Percentiles rank a stretch among this genome's conserved stretches.
Conservation (phyloP, 2,888 invertebrate species). For the Disparrhopalites patrizii region DNA sequence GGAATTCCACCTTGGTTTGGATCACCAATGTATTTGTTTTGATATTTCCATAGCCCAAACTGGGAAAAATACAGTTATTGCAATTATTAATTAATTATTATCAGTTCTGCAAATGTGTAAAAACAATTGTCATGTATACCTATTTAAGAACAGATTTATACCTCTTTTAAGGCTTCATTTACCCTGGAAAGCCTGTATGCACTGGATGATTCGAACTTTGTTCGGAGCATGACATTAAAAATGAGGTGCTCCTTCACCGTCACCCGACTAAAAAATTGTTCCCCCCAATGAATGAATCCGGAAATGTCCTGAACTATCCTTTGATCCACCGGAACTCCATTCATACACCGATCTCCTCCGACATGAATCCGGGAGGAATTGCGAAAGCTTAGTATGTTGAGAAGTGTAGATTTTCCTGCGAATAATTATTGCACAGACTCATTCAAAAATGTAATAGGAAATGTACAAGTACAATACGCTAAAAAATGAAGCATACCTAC, state of each 20-base stretch:
- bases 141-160: not conserved
- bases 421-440: not conserved
- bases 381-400: conserved; percentile 5
- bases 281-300: not conserved
- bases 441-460: too few species aligned
- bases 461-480: too few species aligned
- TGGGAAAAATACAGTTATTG: not conserved
- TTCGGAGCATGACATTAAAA: conserved; percentile 11
- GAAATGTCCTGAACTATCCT: not conserved
- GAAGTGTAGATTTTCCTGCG: not conserved
- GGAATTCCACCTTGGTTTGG: too few species aligned
- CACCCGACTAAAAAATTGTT: not conserved
- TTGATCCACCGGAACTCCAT: conserved; percentile 5
- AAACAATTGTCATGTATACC: not conserved
- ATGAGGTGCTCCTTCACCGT: conserved; percentile 7
- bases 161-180: not conserved
- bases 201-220: not conserved
- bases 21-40: not conserved
- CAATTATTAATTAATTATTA: not conserved
- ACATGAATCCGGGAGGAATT: not conserved
- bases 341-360: not conserved
- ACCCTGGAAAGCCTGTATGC: not conserved
- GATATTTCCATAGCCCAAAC: not conserved
- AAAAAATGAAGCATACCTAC: too few species aligned
- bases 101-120: not conserved